Evolutionary conservation across 92 coral and sea anemone species (phyloP).

Genomic region (Bergia puertoricense): DNA sequence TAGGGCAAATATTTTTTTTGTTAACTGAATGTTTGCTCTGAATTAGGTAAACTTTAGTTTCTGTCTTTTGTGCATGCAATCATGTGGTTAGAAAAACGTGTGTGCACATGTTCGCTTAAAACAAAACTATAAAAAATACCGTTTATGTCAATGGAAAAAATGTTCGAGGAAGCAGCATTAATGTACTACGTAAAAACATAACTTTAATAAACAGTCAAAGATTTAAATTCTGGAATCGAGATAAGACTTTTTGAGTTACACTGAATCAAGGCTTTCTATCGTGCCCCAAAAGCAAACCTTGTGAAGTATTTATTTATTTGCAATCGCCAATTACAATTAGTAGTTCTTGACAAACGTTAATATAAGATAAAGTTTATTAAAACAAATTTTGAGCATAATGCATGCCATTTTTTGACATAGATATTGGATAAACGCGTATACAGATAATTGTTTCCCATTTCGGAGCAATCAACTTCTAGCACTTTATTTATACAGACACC

Average conservation of each 20-base stretch:
- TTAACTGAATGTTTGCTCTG: background rate
- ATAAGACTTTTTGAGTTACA: too few relatives aligned
- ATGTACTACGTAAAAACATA: too few relatives aligned
- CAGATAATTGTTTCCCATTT: slow-evolving; percentile 5
- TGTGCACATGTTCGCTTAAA: background rate
- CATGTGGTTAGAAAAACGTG: background rate
- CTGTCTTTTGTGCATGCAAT: background rate
- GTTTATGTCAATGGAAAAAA: background rate
- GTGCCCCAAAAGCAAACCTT: background rate
- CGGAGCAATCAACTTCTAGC: background rate
- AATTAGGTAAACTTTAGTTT: background rate
- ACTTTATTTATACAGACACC: background rate
- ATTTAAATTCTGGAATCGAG: background rate
- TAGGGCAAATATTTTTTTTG: background rate
- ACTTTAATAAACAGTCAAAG: background rate
- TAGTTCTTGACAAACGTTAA: background rate
- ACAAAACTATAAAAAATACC: background rate
- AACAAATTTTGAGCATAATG: background rate
- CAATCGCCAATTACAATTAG: background rate
- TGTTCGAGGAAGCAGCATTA: too few relatives aligned
- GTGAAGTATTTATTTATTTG: background rate
- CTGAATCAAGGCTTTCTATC: background rate
- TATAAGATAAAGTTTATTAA: background rate
- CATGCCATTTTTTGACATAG: background rate
- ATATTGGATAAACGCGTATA: background rate